Base-by-base conservation (phyloP, 2,113 vertebrate species). In the Colaptes auratus region DNA sequence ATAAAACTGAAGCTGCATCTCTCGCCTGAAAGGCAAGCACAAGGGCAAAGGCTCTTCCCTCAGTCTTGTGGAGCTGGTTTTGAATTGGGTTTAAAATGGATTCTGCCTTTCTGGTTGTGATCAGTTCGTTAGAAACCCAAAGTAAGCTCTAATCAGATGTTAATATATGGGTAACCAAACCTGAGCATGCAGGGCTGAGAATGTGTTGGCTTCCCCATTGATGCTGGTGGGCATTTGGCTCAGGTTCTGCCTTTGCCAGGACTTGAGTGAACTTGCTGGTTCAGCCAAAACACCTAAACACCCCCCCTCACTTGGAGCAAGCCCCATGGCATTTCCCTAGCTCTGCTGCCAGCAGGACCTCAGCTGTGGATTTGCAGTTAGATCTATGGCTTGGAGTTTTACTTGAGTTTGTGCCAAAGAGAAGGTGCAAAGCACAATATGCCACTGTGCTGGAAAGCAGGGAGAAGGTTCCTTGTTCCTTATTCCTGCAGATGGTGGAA, bases 221-320 rank as follows among this genome's bases (percentile, higher is more conserved):
- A 1, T 74, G 82, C 91, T 91, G 89, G 65, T 95, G 89, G 82
- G 85, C n/a, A 58, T 95, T 95, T 97, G 94, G 94, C 91, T 80
- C 15, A 0, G 31, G 72, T 90, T 83, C 80, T 94, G 80, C 70
- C 90, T 84, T 95, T 1, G 3, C 67, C 2, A 1, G 86, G 65
- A 83, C 80, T 89, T 91, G 88, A 92, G 73, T 27, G 59, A 94
- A 97, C 90, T 69, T 91, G 73, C 82, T 93, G 82, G 69, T 93
- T 94, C 76, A 94, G 79, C 82, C 44, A 61, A 75, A 93, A 75
- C 80, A 50, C 39, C 86, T 86, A 48, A 91, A 78, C 85, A 90
- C 11, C 48, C n/a, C 70, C 12, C 73, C 94, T 72, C 21, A 78
- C 72, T 92, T 88, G 55, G 70, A 86, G 82, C 65, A 84, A 95